These are phyloP conservation scores for Metridium senile DNA, from an alignment of 92 coral and sea anemone genomes.

Conservation along the genomic window DNA sequence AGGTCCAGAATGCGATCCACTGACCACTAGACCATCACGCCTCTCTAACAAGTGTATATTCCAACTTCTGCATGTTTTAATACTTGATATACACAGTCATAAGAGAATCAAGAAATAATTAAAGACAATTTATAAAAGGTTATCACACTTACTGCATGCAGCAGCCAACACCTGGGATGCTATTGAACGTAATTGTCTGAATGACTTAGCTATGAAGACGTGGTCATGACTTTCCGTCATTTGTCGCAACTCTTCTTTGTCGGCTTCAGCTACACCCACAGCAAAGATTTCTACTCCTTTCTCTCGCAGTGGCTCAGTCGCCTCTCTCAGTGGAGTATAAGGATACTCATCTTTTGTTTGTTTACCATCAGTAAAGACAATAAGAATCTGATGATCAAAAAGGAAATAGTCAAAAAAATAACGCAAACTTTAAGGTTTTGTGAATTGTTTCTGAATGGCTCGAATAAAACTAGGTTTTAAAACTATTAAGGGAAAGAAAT, in stretches of 20 bases:
- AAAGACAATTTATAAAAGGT: too few relatives aligned
- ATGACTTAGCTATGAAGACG: conserved; percentile 16
- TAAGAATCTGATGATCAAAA: conserved; percentile 12
- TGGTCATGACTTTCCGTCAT: conserved; percentile 13
- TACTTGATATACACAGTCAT: too few relatives aligned
- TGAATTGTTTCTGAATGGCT: too few relatives aligned
- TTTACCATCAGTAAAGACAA: conserved; percentile 49
- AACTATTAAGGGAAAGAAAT: too few relatives aligned
- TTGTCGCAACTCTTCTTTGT: conserved; percentile 1
- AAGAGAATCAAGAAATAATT: too few relatives aligned
- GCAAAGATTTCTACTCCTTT: conserved; percentile 16
- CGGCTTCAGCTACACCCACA: conserved; percentile 6
- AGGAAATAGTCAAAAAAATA: background rate
- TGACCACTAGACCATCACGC: too few relatives aligned
- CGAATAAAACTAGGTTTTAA: too few relatives aligned
- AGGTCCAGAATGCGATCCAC: too few relatives aligned
- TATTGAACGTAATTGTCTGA: background rate
- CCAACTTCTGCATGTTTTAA: too few relatives aligned
- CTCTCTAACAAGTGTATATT: too few relatives aligned
- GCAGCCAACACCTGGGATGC: background rate
- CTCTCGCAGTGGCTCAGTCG: conserved; percentile 17
- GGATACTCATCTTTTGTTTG: conserved; percentile 32
- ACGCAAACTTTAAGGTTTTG: too few relatives aligned
- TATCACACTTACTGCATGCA: conserved; percentile 20
- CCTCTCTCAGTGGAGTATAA: background rate